Evolutionary conservation across 2,113 vertebrate genomes (phyloP), one percentile per base, ranked within the genome.

Genomic region (Aix galericulata): DNA sequence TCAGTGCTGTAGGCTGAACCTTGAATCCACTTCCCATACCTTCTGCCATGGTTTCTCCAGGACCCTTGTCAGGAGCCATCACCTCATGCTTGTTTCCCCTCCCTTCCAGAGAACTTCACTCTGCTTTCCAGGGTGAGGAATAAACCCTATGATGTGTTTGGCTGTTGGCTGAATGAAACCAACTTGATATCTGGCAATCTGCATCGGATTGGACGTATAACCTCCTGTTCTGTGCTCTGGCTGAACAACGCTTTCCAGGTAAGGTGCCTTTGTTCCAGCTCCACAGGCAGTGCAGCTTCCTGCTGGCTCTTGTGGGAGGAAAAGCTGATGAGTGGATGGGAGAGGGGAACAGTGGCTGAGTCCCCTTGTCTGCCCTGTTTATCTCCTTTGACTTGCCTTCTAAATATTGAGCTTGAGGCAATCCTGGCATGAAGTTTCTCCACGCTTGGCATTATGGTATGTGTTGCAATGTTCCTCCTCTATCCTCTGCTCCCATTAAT

Each of bases 241-340:
- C 98, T 99, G 84, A 99, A 99, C 97, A 99, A 99, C 14, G 99
- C 99, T 82, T 99, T 99, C 96, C 99, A 99, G 99, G 99, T 99
- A 60, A 69, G 97, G 46, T 2, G 22, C 38, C 66, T 66, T 36
- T 18, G 34, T 56, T 60, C n/a, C 53, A 21, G 64, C 73, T 64
- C 67, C 64, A 14, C 48, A 53, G 82, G 59, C 53, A 64, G 25
- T 2, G 1, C 34, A 53, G 67, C 85, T 93, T 74, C 82, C 92
- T 52, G 44, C 79, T 73, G 69, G 8, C 59, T 77, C 2, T 58
- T 66, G 27, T 8, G 46, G 56, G 58, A 88, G 88, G 50, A 46
- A 63, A 23, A 29, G 81, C 81, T 72, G 34, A 0, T 4, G 60
- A 71, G 80, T 73, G 56, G 40, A 27, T 11, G 20, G 26, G 50